phyloP scores from a whole-genome alignment of 2,113 vertebrate genomes.

The Cnemophilus loriae region DNA sequence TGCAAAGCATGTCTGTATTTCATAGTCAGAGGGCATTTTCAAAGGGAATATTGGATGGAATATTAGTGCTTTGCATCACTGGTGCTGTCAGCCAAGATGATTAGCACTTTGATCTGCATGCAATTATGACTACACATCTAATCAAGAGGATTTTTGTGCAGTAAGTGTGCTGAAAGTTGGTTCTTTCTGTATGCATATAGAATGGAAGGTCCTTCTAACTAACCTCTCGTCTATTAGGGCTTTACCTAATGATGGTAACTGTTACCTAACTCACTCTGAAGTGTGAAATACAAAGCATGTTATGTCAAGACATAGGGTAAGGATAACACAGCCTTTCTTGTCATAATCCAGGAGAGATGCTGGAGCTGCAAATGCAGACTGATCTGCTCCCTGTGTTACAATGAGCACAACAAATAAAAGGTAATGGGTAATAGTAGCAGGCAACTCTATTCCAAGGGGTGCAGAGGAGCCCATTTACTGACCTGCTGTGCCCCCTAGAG shows the following conservation, averaged over 20 bases:
- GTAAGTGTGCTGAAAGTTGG: not conserved
- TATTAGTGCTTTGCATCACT: slow-evolving; percentile 28
- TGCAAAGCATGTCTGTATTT: not conserved
- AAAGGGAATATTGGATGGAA: not conserved
- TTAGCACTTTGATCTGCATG: slow-evolving; percentile 49
- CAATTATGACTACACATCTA: slow-evolving; percentile 36
- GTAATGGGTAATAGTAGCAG: not conserved
- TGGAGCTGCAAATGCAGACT: not conserved
- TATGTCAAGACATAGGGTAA: not conserved
- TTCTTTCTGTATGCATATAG: not conserved
- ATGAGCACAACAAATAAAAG: not conserved
- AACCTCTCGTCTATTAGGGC: not conserved
- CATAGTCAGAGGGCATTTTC: slow-evolving; percentile 1
- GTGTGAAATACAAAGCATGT: not conserved
- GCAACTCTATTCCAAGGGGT: not conserved
- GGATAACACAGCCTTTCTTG: not conserved
- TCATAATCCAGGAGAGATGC: not conserved
- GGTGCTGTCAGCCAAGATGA: slow-evolving; percentile 29
- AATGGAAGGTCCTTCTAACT: not conserved
- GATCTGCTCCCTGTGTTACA: not conserved
- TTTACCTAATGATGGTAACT: not conserved
- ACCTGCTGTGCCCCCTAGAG: not conserved
- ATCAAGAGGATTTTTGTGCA: slow-evolving; percentile 21
- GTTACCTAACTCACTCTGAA: not conserved
- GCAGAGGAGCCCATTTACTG: not conserved